Base-by-base conservation (phyloP, 2,888 invertebrate genomes). In the Caenorhabditis sp. region DNA sequence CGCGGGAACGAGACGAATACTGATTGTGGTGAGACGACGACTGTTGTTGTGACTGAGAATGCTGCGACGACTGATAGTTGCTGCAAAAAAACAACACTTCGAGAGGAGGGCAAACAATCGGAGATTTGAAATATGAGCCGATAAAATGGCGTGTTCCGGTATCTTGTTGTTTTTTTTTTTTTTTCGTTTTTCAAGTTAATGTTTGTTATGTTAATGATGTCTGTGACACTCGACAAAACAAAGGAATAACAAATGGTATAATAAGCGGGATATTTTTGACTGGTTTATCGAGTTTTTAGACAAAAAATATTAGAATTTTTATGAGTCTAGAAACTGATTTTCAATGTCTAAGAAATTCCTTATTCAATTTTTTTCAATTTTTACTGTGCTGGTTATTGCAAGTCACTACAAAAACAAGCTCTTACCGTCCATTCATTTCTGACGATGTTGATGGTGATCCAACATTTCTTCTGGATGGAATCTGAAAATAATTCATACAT, bases 1-100 rank as follows among this genome's bases (percentile, higher is more conserved):
- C 1, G 25, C 72, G 64, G 36, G 53, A 54, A 65, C 72, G 72
- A 68, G 67, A 59, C 53, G 59, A 26, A 68, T 62, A 53, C 65
- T 53, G 23, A 72, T 68, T 63, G 63, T 67, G 56, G 58, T 70
- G 65, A 43, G 17, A 43, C 43, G 12, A 17, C 43, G 43, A 43
- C 43, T n/a, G 52, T 4, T 21, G 20, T 21, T 52, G 20, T 21
- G 23, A 23, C 20, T 52, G 20, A 52, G 52, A 52, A 23, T 52
- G 23, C 54, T 43, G 43, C 12, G 17, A 10, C 43, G 43, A 43
- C 43, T 43, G 43, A 43, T 43, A 43, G 43, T 54, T 54, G 54
- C 23, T 54, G 21, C 4, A 54, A 23, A 54, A 4, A 52, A 52
- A n/a, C 52, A 52, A 52, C 14, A 12, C 14, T 52, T 52, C 12